Evolutionary conservation across 2,113 vertebrate genomes (phyloP), one percentile per base, ranked within the genome.

Genomic region (Brienomyrus longianalis): DNA sequence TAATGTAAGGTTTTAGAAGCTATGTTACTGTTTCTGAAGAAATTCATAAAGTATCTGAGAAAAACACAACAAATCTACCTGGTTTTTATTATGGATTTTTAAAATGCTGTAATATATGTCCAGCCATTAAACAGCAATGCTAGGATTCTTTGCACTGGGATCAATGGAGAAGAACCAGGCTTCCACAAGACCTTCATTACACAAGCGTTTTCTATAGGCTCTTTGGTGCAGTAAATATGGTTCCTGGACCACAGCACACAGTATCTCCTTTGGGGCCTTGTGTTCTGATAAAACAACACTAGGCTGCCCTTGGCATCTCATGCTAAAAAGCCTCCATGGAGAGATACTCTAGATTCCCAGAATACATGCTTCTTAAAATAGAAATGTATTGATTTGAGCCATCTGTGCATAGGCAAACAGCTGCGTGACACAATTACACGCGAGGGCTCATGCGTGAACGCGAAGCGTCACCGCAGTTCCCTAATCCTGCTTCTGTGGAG

Each of bases 331-430:
- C n/a, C 50, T 52, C 84, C 27, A 5, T 54, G 85, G 85, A 87
- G 50, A 87, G 50, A 87, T 54, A 87, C 15, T 87, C 51, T 19
- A 89, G 56, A 89, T 74, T 89, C 77, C 51, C 23, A 59, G 83
- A 84, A 89, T 47, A 59, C 77, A 59, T 17, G 39, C 74, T 45
- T 84, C 89, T 84, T 84, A 89, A 89, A 89, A 89, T 89, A 89
- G 88, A 83, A 70, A 47, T n/a, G 74, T 54, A 84, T 83, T 45
- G 88, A 83, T 56, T 83, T 2, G 35, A 59, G 88, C 8, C 48
- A 52, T 56, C 54, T 84, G 51, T 51, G 50, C 88, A 50, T 54
- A 15, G 70, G 19, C 88, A 83, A 51, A 83, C 70, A 70, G 27
- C 66, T 62, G 51, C 74, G n/a, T 19, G 13, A 80, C 74, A 43